phyloP scores from a whole-genome alignment of 2,113 vertebrate genomes.

The Elgaria multicarinata region DNA sequence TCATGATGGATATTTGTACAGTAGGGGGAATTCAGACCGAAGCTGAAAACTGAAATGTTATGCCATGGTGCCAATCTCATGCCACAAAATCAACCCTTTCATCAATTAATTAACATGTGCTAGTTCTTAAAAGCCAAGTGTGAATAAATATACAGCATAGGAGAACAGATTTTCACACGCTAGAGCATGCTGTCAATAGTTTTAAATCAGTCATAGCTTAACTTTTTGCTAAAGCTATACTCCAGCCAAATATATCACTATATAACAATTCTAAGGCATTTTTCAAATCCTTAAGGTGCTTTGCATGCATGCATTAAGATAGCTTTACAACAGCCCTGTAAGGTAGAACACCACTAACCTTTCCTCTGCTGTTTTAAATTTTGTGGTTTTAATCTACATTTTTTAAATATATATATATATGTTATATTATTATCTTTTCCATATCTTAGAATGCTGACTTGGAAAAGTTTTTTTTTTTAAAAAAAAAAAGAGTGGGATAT shows the following conservation, averaged over 20 bases:
- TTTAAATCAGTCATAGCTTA: too few species aligned
- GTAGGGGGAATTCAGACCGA: constrained; percentile 22
- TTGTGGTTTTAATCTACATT: background rate
- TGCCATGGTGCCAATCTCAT: background rate
- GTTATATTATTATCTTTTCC: background rate
- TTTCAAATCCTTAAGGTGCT: background rate
- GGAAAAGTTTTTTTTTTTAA: too few species aligned
- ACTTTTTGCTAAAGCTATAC: background rate
- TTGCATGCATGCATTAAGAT: background rate
- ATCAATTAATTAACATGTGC: background rate
- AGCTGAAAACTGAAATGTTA: constrained; percentile 22
- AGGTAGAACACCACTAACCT: background rate
- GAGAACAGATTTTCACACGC: background rate
- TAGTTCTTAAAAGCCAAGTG: background rate
- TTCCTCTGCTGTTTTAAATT: background rate
- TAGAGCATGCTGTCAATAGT: background rate
- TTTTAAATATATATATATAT: background rate
- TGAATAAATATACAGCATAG: background rate
- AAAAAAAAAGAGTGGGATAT: too few species aligned
- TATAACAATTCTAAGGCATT: background rate
- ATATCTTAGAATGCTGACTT: too few species aligned
- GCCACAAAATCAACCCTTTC: background rate
- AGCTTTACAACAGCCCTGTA: background rate
- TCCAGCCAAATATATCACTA: background rate
- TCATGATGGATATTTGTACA: constrained; percentile 45